Base-by-base conservation (phyloP, 2,888 invertebrate genomes). In the Nemotelus nigrinus region DNA sequence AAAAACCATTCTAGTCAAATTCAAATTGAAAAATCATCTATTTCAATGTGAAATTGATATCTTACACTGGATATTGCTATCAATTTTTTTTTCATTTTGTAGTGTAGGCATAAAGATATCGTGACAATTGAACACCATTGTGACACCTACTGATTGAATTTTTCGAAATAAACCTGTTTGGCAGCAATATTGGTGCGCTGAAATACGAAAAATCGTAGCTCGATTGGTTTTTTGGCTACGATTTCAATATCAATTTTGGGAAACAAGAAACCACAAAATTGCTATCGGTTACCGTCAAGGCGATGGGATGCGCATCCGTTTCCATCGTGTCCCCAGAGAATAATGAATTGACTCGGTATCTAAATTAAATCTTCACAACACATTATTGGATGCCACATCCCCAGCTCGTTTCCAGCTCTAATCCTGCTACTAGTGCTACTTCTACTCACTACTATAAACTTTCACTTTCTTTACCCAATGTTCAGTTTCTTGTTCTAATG, bases 291-390 rank as follows among this genome's bases (percentile, higher is more conserved):
- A 74, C 74, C 45, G 10, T 60, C 45, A 74, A 65, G 44, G 53
- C 57, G 55, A 76, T 76, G 65, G 64, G 77, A 79, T 67, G 67
- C 77, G 70, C 75, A 79, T 77, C 71, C 71, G 60, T 48, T 77
- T 76, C 77, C 72, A 44, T 78, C 72, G 57, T 76, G 63, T 78
- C 79, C 68, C 79, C 50, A 67, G 79, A 79, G 79, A 79, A 79
- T 79, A 79, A 79, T 79, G 79, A 79, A 70, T 79, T 76, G 79
- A 68, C 71, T 71, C 76, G 65, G 79, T 79, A 79, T 79, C 79
- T 79, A 79, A 79, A 79, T 79, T 79, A 79, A 78, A 79, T 79
- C 79, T 79, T 65, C 70, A 41, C 47, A 77, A 79, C 77, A 77
- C 77, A 77, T 70, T 76, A 77, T 76, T 75, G 68, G 79, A 77